Conservation (phyloP, 1,140 invertebrate genomes). For the Leptopilina clavipes region DNA sequence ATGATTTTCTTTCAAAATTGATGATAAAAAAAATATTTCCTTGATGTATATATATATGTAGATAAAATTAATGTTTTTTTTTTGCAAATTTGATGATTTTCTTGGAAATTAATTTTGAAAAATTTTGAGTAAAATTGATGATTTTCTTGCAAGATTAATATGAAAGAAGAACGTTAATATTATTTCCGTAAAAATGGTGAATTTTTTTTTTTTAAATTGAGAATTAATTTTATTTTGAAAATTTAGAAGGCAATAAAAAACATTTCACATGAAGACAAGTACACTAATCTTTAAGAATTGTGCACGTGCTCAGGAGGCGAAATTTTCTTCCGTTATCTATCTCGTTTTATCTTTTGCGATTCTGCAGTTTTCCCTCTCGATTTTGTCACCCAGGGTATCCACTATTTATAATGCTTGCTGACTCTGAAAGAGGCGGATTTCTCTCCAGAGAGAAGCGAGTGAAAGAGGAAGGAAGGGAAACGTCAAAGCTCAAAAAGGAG, state of each 20-base stretch:
- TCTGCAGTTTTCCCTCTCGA: constrained; percentile 20
- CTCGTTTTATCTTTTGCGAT: constrained; percentile 34
- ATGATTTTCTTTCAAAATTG: too few species aligned
- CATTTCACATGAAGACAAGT: constrained; percentile 6
- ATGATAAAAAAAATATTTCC: too few species aligned
- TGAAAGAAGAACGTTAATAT: too few species aligned
- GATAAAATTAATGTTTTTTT: too few species aligned
- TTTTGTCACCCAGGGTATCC: neutral
- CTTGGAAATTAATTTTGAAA: too few species aligned
- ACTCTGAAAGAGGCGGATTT: neutral
- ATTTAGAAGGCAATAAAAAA: constrained; percentile 36
- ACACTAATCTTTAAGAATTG: constrained; percentile 24
- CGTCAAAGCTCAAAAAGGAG: constrained; percentile 36
- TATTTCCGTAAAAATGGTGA: too few species aligned
- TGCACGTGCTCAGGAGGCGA: constrained; percentile 9
- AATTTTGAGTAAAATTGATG: too few species aligned
- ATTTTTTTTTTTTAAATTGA: too few species aligned
- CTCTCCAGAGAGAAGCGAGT: constrained; percentile 32
- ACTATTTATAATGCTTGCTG: neutral
- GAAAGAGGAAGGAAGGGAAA: constrained; percentile 25
- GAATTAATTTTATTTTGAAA: neutral
- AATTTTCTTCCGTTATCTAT: constrained; percentile 28
- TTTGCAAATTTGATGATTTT: too few species aligned
- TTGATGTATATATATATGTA: too few species aligned
- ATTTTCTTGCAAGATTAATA: too few species aligned